Conservation (phyloP, 2,113 vertebrate genomes). For the Leucoraja erinaceus region DNA sequence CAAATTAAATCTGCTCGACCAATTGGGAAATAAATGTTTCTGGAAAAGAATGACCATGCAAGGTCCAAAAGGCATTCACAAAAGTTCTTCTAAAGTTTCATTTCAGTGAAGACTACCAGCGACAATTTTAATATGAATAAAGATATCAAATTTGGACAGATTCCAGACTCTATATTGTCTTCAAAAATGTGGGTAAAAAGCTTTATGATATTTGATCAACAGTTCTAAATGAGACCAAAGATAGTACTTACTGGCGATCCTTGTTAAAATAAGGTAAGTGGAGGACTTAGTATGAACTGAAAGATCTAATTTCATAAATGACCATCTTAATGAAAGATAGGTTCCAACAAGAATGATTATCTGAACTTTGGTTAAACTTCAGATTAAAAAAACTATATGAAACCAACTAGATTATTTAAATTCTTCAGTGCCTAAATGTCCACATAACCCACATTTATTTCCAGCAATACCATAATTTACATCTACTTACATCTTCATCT, state of each 20-base stretch:
- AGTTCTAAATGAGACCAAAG: background rate
- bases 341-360: background rate
- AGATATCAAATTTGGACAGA: too few species aligned
- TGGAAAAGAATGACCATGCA: too few species aligned
- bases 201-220: background rate
- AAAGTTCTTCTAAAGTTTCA: too few species aligned
- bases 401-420: background rate
- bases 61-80: too few species aligned
- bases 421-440: background rate
- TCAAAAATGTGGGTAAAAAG: background rate
- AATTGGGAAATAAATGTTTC: too few species aligned
- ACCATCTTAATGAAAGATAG: background rate
- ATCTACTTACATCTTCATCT: slow-evolving; percentile 91
- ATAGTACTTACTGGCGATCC: background rate
- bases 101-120: too few species aligned
- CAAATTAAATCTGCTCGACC: too few species aligned
- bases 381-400: too few species aligned
- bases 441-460: background rate
- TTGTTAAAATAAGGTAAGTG: background rate
- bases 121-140: background rate
- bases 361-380: background rate
- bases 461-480: background rate
- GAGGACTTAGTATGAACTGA: background rate
- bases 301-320: background rate
- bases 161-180: too few species aligned